A percentile compares a stretch with the other conserved stretches of the same genome.
phyloP scores from a whole-genome alignment of 2,888 invertebrate genomes.

The Tethea ocularis region DNA sequence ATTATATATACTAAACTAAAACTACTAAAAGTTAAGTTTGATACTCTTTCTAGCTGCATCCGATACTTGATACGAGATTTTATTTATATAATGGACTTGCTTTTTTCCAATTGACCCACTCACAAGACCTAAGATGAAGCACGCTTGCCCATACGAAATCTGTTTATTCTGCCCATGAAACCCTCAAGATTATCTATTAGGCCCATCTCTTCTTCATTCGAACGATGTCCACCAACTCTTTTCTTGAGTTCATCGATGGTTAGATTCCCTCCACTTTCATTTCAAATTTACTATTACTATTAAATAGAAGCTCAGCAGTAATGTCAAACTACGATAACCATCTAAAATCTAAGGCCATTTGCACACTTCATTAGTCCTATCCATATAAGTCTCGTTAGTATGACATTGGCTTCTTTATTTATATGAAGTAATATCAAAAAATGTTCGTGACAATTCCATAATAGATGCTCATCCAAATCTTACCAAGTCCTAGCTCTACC shows the following conservation, averaged over 20 bases:
- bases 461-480: slow-evolving; percentile 38
- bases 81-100: too few species aligned
- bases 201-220: too few species aligned
- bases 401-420: slow-evolving; percentile 28
- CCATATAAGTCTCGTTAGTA: slow-evolving; percentile 20
- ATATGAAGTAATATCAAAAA: slow-evolving; percentile 17
- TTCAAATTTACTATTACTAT: neutral
- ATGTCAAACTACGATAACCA: neutral
- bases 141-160: too few species aligned
- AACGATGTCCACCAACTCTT: too few species aligned
- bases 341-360: slow-evolving; percentile 4
- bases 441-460: slow-evolving; percentile 52
- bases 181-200: too few species aligned
- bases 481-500: slow-evolving; percentile 27
- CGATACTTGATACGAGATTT: too few species aligned
- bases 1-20: too few species aligned
- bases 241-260: neutral
- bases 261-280: neutral
- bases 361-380: slow-evolving; percentile 2
- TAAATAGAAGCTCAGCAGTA: neutral
- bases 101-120: too few species aligned
- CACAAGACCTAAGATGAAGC: too few species aligned
- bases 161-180: too few species aligned
- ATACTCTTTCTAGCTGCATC: too few species aligned
- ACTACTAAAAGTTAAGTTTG: too few species aligned